A percentile compares a stretch with the other conserved stretches of the same genome.
phyloP scores from a whole-genome alignment of 2,797 vertebrate genomes.

The Tenualosa thibaudeaui region DNA sequence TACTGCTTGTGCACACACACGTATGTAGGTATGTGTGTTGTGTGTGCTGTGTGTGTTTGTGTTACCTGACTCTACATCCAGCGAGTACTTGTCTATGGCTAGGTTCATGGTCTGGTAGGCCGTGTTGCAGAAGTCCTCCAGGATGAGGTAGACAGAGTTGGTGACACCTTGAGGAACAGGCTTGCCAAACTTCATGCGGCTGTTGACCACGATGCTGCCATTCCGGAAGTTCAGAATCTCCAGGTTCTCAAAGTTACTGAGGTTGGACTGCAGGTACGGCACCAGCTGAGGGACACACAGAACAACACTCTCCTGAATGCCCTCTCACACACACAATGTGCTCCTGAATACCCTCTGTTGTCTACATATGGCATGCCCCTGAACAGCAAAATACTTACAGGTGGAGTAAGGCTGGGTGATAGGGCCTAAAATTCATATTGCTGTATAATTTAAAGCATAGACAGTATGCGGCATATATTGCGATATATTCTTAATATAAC shows the following conservation, averaged over 20 bases:
- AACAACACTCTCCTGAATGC: not conserved
- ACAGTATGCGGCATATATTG: no score
- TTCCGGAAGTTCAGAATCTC: slow-evolving; percentile 98
- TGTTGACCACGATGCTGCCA: slow-evolving; percentile 95
- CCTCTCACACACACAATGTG: not conserved
- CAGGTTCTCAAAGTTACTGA: slow-evolving; percentile 91
- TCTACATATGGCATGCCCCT: no score
- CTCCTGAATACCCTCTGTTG: no score
- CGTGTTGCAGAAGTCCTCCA: slow-evolving; percentile 91
- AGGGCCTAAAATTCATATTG: no score
- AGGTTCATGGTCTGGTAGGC: slow-evolving; percentile 94
- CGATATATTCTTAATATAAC: no score
- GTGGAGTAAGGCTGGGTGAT: no score
- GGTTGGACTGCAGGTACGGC: slow-evolving; percentile 92
- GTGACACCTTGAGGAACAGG: slow-evolving; percentile 83
- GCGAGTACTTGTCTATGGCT: slow-evolving; percentile 90
- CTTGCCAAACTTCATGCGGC: slow-evolving; percentile 87
- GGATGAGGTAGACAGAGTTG: slow-evolving; percentile 85
- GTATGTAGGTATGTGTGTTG: slow-evolving; percentile 85
- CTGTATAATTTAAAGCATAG: no score
- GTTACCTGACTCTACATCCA: slow-evolving; percentile 93
- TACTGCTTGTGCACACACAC: slow-evolving; percentile 70
- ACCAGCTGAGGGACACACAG: slow-evolving; percentile 76
- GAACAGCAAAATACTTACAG: no score
- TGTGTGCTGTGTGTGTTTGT: not conserved